A percentile compares a stretch with the other conserved stretches of the same genome.
These are phyloP conservation scores for Sarcophaga bullata DNA, from an alignment of 1,140 invertebrate species.

Conservation along the genomic window DNA sequence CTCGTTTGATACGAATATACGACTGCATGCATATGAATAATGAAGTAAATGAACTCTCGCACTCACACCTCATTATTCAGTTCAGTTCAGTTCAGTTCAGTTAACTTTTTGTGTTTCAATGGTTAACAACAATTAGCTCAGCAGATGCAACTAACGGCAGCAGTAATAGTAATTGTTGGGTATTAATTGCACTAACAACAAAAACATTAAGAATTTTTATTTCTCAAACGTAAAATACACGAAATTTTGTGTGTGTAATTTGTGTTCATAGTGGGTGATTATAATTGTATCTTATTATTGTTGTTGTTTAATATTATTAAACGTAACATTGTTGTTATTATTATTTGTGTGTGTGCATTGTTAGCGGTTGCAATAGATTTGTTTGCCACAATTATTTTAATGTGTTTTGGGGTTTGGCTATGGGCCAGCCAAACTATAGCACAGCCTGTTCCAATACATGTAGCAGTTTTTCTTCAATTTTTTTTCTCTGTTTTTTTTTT, in stretches of 20 bases:
- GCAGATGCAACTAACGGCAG: not conserved
- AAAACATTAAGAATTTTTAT: too few species aligned
- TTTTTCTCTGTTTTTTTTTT: too few species aligned
- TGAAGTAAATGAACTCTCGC: conserved; percentile 8
- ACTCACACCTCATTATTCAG: conserved; percentile 33
- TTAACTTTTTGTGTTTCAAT: conserved; percentile 18
- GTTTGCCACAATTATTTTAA: not conserved
- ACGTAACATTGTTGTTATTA: not conserved
- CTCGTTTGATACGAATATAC: too few species aligned
- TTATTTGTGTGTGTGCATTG: not conserved
- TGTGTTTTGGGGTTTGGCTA: conserved; percentile 7
- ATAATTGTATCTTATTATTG: not conserved
- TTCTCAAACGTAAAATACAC: too few species aligned
- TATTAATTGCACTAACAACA: not conserved
- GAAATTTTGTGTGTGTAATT: too few species aligned
- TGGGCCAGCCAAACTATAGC: not conserved
- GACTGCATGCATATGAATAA: too few species aligned
- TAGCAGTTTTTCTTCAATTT: not conserved
- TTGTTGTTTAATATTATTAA: not conserved
- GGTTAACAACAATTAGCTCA: conserved; percentile 9
- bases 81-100: not conserved
- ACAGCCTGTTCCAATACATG: not conserved
- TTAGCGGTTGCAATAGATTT: not conserved
- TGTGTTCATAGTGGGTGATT: not conserved
- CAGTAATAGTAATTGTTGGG: not conserved